A percentile compares a stretch with the other conserved stretches of the same genome.
Conservation (phyloP, 2,888 invertebrate species). For the Bruchidius siliquastri region DNA sequence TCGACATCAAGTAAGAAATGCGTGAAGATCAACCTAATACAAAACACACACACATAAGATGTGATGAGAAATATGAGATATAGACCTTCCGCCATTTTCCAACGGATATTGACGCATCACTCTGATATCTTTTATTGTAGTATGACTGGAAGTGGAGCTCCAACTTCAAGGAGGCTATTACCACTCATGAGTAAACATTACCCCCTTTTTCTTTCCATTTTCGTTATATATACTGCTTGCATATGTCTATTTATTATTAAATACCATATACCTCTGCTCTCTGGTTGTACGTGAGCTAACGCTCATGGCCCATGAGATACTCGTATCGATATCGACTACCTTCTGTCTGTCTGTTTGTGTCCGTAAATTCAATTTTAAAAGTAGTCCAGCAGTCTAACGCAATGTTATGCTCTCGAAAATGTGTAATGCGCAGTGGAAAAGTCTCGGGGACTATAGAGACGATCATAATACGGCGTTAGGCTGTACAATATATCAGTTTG, state of each 20-base stretch:
- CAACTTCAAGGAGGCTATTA: conserved; percentile 95
- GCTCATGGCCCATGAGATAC: background rate
- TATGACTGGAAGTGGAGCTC: conserved; percentile 95
- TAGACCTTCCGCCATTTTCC: background rate
- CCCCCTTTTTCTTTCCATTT: conserved; percentile 33
- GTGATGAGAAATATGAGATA: background rate
- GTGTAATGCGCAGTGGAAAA: too few relatives aligned
- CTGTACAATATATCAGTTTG: too few relatives aligned
- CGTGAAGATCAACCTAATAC: background rate
- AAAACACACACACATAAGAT: background rate
- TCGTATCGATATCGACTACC: background rate
- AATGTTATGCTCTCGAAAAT: background rate
- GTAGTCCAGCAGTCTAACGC: background rate
- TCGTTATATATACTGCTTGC: conserved; percentile 44
- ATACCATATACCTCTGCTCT: background rate
- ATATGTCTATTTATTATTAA: conserved; percentile 22
- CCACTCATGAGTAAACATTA: conserved; percentile 75
- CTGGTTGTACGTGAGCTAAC: background rate
- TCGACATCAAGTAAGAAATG: background rate
- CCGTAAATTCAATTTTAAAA: background rate
- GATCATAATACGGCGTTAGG: too few relatives aligned
- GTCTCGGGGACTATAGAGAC: too few relatives aligned
- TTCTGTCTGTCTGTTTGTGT: background rate
- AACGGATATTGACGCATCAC: background rate
- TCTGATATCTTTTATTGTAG: conserved; percentile 48